Conservation (phyloP, 2,888 invertebrate genomes). For the Patella depressa region DNA sequence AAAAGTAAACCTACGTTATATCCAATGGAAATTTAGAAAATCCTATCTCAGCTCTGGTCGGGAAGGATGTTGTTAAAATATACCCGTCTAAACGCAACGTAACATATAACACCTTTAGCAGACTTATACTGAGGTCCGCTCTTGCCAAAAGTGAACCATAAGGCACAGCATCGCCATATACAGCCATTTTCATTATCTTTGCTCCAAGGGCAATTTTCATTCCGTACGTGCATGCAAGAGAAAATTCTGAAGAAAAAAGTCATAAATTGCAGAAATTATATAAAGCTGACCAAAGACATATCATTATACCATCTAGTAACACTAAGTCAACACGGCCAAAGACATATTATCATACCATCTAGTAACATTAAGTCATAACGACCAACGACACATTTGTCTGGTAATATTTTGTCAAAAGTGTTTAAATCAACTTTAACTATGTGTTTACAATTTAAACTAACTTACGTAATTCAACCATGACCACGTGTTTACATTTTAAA, state of each 20-base stretch:
- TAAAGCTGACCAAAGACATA: too few species aligned
- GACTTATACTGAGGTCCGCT: conserved; percentile 45
- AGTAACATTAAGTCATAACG: too few species aligned
- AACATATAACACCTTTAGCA: conserved; percentile 36
- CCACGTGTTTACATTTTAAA: too few species aligned
- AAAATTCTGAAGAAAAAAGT: conserved; percentile 41
- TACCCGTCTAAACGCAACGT: conserved; percentile 46
- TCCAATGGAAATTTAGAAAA: conserved; percentile 59
- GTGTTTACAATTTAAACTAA: too few species aligned
- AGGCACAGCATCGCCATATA: conserved; percentile 37
- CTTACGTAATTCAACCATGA: too few species aligned
- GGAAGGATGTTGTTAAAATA: conserved; percentile 48
- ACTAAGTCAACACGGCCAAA: too few species aligned
- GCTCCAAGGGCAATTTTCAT: conserved; percentile 42
- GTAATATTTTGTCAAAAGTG: too few species aligned
- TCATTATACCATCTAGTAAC: too few species aligned
- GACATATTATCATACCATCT: too few species aligned
- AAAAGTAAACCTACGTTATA: conserved; percentile 37
- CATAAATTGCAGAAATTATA: neutral
- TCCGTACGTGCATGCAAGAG: conserved; percentile 46
- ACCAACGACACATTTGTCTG: too few species aligned
- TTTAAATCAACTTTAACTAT: too few species aligned
- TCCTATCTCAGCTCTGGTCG: conserved; percentile 47
- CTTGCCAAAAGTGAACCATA: conserved; percentile 41
- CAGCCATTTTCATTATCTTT: conserved; percentile 42